phyloP scores from a whole-genome alignment of 2,797 vertebrate species.

The Erpetoichthys calabaricus region DNA sequence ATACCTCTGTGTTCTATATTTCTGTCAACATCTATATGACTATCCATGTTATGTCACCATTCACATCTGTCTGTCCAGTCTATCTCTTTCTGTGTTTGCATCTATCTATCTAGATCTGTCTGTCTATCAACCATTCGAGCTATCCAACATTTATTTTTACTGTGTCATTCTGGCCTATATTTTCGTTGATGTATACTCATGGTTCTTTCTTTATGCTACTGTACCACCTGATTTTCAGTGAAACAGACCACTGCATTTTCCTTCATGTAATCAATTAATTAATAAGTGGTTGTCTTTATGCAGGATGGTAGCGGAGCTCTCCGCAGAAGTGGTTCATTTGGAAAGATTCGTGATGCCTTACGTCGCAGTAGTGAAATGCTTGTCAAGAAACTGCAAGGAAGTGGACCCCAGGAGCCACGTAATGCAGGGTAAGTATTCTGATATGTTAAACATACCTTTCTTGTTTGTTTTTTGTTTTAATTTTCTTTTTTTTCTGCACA shows the following conservation, averaged over 20 bases:
- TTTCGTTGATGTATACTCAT: too few relatives aligned
- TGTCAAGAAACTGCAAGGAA: constrained; percentile 78
- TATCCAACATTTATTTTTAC: too few relatives aligned
- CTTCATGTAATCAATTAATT: too few relatives aligned
- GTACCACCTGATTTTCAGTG: too few relatives aligned
- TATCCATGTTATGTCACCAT: too few relatives aligned
- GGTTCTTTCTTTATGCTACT: too few relatives aligned
- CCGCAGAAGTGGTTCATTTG: constrained; percentile 69
- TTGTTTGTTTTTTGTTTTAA: too few relatives aligned
- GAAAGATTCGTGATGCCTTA: constrained; percentile 72
- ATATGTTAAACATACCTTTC: background rate
- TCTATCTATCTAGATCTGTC: background rate
- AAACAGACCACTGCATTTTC: too few relatives aligned
- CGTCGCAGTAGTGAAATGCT: constrained; percentile 82
- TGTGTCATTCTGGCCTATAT: too few relatives aligned
- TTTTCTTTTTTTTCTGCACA: too few relatives aligned
- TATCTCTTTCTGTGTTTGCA: background rate
- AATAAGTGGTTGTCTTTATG: background rate
- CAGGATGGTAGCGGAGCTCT: constrained; percentile 69
- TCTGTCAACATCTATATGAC: too few relatives aligned
- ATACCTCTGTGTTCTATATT: too few relatives aligned
- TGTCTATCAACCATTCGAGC: background rate
- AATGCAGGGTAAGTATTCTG: constrained; percentile 55
- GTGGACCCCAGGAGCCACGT: constrained; percentile 62
- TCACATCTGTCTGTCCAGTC: background rate